phyloP scores from a whole-genome alignment of 1,140 invertebrate species.

The Akabosia matsudoensis region DNA sequence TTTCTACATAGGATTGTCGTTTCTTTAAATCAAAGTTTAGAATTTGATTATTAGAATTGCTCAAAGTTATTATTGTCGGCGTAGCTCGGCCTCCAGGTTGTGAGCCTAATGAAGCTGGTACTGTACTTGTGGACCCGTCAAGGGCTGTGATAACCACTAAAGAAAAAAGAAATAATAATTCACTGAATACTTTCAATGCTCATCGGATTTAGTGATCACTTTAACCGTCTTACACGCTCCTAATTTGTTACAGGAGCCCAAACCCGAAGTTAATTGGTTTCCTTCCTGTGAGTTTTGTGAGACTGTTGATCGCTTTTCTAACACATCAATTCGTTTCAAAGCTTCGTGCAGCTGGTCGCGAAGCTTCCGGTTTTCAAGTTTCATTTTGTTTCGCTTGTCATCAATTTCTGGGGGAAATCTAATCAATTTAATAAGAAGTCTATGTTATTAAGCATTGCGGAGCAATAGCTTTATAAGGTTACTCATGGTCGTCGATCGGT shows the following conservation, averaged over 20 bases:
- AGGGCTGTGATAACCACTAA: background rate
- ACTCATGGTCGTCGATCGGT: too few relatives aligned
- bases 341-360: constrained; percentile 34
- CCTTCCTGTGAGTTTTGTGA: background rate
- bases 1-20: too few relatives aligned
- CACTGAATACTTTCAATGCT: background rate
- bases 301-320: constrained; percentile 5
- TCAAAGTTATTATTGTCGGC: constrained; percentile 17
- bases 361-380: constrained; percentile 38
- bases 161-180: background rate
- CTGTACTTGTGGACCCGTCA: background rate
- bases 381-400: constrained; percentile 25
- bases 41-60: constrained; percentile 9
- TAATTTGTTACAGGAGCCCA: too few relatives aligned
- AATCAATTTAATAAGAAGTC: too few relatives aligned
- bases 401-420: constrained; percentile 33
- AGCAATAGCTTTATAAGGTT: too few relatives aligned
- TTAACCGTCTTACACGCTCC: too few relatives aligned
- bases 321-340: constrained; percentile 15
- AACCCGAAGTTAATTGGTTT: too few relatives aligned
- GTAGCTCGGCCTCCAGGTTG: background rate
- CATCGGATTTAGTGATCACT: too few relatives aligned
- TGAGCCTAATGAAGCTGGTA: background rate
- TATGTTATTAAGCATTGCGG: too few relatives aligned
- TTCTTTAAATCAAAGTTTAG: background rate